Conservation (phyloP, 37 sponge, comb jelly and placozoan species). For the Cladorhizidae sp. region DNA sequence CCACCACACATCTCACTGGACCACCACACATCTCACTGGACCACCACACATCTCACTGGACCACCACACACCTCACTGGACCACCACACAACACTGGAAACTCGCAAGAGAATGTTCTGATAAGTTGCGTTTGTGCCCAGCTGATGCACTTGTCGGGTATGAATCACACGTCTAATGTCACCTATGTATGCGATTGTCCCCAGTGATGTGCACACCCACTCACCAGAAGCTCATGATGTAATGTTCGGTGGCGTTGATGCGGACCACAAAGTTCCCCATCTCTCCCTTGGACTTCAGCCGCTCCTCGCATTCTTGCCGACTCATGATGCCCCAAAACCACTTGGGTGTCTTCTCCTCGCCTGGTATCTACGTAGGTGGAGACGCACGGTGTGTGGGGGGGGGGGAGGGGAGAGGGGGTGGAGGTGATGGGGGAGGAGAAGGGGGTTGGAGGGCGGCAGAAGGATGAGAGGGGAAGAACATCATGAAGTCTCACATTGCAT, state of each 20-base stretch:
- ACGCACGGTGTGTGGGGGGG: neutral
- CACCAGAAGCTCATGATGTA: slow-evolving; percentile 72
- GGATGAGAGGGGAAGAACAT: neutral
- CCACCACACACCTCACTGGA: too few relatives aligned
- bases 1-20: too few relatives aligned
- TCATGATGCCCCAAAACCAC: slow-evolving; percentile 69
- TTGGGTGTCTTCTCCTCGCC: neutral
- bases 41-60: too few relatives aligned
- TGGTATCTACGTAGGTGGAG: neutral
- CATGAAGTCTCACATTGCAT: too few relatives aligned
- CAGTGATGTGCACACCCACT: slow-evolving; percentile 24
- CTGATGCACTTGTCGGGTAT: too few relatives aligned
- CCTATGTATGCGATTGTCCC: too few relatives aligned
- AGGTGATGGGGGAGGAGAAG: neutral
- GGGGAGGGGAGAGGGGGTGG: neutral
- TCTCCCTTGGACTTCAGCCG: slow-evolving; percentile 40
- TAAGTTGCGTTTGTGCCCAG: too few relatives aligned
- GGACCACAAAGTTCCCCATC: slow-evolving; percentile 63
- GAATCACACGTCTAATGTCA: too few relatives aligned
- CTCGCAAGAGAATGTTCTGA: too few relatives aligned
- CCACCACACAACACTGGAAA: too few relatives aligned
- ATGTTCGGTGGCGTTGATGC: slow-evolving; percentile 44
- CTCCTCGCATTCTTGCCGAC: slow-evolving; percentile 39
- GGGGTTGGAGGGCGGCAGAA: neutral
- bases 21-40: too few relatives aligned